Conservation (phyloP, 2,797 vertebrate genomes). For the Cottoperca gobio region DNA sequence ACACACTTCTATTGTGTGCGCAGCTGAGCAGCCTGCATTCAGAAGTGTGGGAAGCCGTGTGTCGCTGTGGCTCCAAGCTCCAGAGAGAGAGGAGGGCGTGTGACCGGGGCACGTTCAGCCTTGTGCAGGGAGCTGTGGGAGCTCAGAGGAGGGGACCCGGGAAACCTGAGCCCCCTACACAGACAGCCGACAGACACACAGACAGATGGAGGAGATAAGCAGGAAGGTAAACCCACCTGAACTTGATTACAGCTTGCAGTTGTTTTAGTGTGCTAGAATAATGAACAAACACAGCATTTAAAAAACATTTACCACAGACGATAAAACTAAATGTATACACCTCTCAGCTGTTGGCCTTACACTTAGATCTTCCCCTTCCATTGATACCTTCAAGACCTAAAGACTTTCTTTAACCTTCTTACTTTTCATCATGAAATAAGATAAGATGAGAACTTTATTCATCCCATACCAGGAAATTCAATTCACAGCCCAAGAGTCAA, state of each 20-base stretch:
- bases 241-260: slow-evolving; percentile 3
- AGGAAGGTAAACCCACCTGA: slow-evolving; percentile 44
- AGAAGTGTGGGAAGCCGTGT: slow-evolving; percentile 86
- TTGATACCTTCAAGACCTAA: no score
- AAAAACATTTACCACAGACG: background rate
- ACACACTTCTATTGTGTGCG: slow-evolving; percentile 84
- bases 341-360: background rate
- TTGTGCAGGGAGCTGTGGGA: slow-evolving; percentile 55
- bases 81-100: slow-evolving; percentile 69
- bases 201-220: slow-evolving; percentile 60
- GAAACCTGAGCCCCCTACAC: slow-evolving; percentile 50
- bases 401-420: no score
- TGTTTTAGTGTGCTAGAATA: background rate
- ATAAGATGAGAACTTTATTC: no score
- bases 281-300: background rate
- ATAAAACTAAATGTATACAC: background rate
- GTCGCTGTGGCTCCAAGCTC: slow-evolving; percentile 78
- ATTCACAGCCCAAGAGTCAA: no score
- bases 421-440: no score
- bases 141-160: slow-evolving; percentile 40
- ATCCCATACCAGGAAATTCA: no score
- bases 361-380: no score
- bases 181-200: slow-evolving; percentile 37
- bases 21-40: slow-evolving; percentile 75
- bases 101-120: slow-evolving; percentile 69